phyloP scores from a whole-genome alignment of 2,888 invertebrate genomes.

The Drosophila paranaensis region DNA sequence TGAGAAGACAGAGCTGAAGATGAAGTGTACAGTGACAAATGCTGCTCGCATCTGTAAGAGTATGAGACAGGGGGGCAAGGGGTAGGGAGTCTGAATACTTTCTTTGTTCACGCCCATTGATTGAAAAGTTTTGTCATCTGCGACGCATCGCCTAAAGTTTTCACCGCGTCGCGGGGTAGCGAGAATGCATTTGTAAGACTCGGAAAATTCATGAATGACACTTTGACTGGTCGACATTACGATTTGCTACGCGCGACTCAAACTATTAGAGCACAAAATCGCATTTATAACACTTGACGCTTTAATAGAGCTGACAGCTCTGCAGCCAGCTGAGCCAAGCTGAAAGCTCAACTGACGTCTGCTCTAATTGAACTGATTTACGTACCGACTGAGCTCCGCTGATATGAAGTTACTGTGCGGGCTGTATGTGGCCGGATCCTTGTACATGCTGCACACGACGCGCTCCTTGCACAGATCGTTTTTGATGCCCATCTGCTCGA shows the following conservation, averaged over 20 bases:
- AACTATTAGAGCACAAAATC: slow-evolving; percentile 68
- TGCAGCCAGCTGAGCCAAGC: slow-evolving; percentile 22
- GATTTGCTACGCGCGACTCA: slow-evolving; percentile 42
- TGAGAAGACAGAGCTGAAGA: background rate
- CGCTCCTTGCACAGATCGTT: slow-evolving; percentile 91
- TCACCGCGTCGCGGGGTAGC: slow-evolving; percentile 27
- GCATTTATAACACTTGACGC: slow-evolving; percentile 39
- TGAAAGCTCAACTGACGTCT: background rate
- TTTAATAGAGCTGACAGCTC: slow-evolving; percentile 41
- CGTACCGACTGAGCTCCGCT: slow-evolving; percentile 94
- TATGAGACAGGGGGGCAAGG: background rate
- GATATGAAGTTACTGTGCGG: slow-evolving; percentile 95
- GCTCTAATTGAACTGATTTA: slow-evolving; percentile 48
- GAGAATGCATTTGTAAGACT: slow-evolving; percentile 20
- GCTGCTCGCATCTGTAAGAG: slow-evolving; percentile 14
- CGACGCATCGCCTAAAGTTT: slow-evolving; percentile 20
- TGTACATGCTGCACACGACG: slow-evolving; percentile 93
- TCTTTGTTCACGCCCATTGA: slow-evolving; percentile 70
- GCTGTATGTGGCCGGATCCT: slow-evolving; percentile 91
- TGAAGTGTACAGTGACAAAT: slow-evolving; percentile 48
- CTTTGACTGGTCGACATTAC: slow-evolving; percentile 56
- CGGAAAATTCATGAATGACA: slow-evolving; percentile 38
- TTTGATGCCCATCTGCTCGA: slow-evolving; percentile 89
- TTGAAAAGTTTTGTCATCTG: slow-evolving; percentile 52
- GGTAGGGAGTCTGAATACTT: slow-evolving; percentile 34